Conservation (phyloP, 2,113 vertebrate species). For the Montifringilla adamsi region DNA sequence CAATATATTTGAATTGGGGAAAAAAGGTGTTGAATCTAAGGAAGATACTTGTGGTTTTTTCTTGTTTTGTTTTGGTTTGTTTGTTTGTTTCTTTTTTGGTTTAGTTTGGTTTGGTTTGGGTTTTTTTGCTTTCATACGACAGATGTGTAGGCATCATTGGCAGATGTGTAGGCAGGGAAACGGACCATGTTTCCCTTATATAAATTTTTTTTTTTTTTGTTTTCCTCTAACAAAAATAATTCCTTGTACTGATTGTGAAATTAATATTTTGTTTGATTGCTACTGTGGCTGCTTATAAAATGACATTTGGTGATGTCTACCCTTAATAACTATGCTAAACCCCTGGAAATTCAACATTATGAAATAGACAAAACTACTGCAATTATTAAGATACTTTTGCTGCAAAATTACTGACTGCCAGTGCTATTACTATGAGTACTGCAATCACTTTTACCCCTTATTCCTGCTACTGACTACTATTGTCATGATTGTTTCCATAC, state of each 20-base stretch:
- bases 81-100: background rate
- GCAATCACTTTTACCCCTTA: background rate
- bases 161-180: background rate
- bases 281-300: background rate
- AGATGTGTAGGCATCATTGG: background rate
- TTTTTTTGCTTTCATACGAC: background rate
- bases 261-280: background rate
- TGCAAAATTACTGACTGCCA: background rate
- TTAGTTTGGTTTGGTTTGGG: background rate
- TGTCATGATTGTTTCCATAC: background rate
- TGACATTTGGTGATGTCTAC: background rate
- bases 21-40: slow-evolving; percentile 16
- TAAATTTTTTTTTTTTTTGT: background rate
- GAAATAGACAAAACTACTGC: background rate
- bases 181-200: background rate
- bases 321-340: background rate
- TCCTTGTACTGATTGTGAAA: background rate
- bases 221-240: background rate
- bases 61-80: background rate
- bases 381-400: background rate
- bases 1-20: background rate
- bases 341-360: background rate
- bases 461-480: background rate
- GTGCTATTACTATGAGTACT: background rate
- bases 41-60: background rate